Conservation (phyloP, 2,113 vertebrate species). For the Malaclemys terrapin region DNA sequence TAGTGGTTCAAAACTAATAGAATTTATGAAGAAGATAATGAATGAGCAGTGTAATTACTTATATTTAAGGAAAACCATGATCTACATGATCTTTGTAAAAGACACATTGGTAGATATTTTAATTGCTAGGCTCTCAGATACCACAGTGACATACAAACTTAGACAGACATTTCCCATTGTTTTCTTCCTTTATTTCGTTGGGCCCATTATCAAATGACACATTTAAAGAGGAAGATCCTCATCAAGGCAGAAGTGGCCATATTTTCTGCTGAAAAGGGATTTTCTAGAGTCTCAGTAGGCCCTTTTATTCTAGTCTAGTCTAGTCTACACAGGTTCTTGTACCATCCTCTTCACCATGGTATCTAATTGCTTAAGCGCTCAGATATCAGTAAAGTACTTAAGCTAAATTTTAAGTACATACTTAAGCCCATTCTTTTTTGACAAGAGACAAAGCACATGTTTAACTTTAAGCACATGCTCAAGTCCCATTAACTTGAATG, state of each 20-base stretch:
- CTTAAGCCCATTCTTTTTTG: background rate
- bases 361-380: conserved; percentile 3
- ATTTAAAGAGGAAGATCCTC: background rate
- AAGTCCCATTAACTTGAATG: background rate
- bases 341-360: background rate
- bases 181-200: conserved; percentile 26
- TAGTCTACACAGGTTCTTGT: background rate
- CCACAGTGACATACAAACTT: background rate
- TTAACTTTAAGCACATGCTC: background rate
- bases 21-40: conserved; percentile 68
- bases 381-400: conserved; percentile 24
- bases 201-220: background rate
- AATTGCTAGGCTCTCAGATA: conserved; percentile 50
- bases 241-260: background rate
- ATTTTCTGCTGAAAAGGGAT: background rate
- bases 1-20: conserved; percentile 61
- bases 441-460: background rate
- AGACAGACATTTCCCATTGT: conserved; percentile 47
- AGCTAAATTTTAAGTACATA: background rate
- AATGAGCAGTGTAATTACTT: conserved; percentile 67
- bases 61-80: conserved; percentile 61
- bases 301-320: background rate
- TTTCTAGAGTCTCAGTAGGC: background rate
- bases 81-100: conserved; percentile 66
- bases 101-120: conserved; percentile 18